A percentile compares a stretch with the other conserved stretches of the same genome.
phyloP scores from a whole-genome alignment of 2,113 vertebrate genomes.

The Equus przewalskii region DNA sequence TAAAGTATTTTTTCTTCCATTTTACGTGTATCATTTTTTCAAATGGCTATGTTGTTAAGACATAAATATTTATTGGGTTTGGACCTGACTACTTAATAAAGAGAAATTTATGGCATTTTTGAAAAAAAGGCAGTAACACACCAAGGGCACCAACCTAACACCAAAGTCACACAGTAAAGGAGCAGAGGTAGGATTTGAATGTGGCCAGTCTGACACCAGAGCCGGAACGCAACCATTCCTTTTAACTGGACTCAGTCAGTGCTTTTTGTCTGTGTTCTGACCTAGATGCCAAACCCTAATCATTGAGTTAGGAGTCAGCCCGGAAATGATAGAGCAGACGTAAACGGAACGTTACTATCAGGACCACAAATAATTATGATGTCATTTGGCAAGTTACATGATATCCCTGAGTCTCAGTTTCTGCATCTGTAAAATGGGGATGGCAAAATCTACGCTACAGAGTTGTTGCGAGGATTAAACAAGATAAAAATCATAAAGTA shows the following conservation, averaged over 20 bases:
- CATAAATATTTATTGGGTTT: neutral
- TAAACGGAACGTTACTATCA: neutral
- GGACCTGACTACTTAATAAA: constrained; percentile 3
- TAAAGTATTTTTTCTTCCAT: neutral
- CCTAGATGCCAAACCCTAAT: neutral
- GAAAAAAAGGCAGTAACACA: neutral
- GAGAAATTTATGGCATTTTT: neutral
- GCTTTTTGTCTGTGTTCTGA: neutral
- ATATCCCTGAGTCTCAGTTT: neutral
- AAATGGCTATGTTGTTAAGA: neutral
- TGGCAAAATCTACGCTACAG: neutral
- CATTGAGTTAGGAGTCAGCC: neutral
- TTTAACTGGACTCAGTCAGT: neutral
- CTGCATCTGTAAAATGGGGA: neutral
- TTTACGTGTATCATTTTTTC: neutral
- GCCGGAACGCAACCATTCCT: neutral
- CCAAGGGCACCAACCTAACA: neutral
- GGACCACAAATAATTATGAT: neutral
- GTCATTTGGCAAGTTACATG: neutral
- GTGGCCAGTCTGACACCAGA: neutral
- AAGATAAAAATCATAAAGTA: neutral
- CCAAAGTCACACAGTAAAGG: neutral
- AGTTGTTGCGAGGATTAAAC: neutral
- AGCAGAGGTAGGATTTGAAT: neutral
- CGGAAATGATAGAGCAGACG: neutral